Evolutionary conservation across 2,113 vertebrate genomes (phyloP).

Genomic region (Erythrocercus mccallii): DNA sequence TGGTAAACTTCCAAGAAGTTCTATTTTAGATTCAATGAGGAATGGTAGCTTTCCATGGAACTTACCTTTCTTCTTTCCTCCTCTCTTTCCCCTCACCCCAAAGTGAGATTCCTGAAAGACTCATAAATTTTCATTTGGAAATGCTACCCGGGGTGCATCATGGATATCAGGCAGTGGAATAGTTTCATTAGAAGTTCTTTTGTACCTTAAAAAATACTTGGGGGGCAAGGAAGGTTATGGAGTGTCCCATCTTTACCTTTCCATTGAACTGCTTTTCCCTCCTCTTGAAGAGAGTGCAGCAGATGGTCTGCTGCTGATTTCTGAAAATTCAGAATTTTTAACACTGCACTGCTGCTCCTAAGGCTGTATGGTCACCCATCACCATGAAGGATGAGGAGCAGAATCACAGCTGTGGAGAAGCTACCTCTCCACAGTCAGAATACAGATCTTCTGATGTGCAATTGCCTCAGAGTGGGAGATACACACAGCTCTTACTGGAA

Average conservation of each 20-base stretch:
- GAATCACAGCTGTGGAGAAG: neutral
- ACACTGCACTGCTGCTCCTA: neutral
- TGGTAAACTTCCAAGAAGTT: constrained; percentile 41
- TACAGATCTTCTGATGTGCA: neutral
- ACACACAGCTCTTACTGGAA: neutral
- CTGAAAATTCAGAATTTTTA: neutral
- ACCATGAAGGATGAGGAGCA: neutral
- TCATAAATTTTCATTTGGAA: neutral
- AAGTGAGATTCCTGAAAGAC: neutral
- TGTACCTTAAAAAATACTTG: neutral
- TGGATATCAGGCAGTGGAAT: neutral
- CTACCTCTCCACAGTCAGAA: neutral
- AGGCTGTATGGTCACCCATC: neutral
- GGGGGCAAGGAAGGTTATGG: rapidly evolving
- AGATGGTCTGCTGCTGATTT: neutral
- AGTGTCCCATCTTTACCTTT: neutral
- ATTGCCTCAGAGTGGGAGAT: neutral
- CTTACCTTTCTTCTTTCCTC: neutral
- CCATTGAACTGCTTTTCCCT: neutral
- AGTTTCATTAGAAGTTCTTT: neutral
- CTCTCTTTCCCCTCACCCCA: neutral
- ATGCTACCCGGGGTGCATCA: neutral
- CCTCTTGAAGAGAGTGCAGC: neutral
- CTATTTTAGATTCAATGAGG: constrained; percentile 30
- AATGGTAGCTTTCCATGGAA: constrained; percentile 18